Conservation (phyloP, 2,113 vertebrate species). For the Pogona vitticeps region DNA sequence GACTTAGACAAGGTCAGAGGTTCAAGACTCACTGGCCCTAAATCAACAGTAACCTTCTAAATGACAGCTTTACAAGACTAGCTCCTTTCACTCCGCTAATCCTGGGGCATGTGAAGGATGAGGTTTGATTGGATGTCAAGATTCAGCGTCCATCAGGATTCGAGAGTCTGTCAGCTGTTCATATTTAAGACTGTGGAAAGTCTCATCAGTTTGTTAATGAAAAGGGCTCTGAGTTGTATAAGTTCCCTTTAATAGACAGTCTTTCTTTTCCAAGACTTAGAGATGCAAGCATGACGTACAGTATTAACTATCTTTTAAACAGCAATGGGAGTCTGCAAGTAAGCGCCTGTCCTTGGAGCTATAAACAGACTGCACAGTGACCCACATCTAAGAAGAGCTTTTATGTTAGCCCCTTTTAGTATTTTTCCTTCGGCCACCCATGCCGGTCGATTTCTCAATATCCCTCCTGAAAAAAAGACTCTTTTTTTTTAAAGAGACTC, state of each 20-base stretch:
- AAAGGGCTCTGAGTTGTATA: background rate
- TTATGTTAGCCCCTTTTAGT: no score
- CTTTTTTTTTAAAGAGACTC: no score
- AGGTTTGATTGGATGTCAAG: constrained; percentile 26
- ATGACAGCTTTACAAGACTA: background rate
- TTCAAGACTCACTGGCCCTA: constrained; percentile 30
- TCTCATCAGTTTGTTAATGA: constrained; percentile 12
- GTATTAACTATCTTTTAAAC: background rate
- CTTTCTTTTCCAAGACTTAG: background rate
- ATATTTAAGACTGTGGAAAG: constrained; percentile 18
- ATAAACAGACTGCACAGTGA: background rate
- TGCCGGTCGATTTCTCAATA: no score
- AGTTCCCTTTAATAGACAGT: constrained; percentile 2
- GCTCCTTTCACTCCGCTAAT: constrained; percentile 33
- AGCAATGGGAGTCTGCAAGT: background rate
- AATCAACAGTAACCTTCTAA: constrained; percentile 42
- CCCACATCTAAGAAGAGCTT: no score
- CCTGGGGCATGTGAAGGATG: background rate
- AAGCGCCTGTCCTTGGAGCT: background rate
- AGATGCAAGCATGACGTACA: background rate
- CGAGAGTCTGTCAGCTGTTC: constrained; percentile 21
- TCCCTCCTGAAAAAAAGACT: no score
- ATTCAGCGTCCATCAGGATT: constrained; percentile 1
- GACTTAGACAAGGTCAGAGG: constrained; percentile 40
- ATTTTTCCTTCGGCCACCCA: no score